phyloP scores from a whole-genome alignment of 2,797 vertebrate species.

The Rhyacichthys aspro region DNA sequence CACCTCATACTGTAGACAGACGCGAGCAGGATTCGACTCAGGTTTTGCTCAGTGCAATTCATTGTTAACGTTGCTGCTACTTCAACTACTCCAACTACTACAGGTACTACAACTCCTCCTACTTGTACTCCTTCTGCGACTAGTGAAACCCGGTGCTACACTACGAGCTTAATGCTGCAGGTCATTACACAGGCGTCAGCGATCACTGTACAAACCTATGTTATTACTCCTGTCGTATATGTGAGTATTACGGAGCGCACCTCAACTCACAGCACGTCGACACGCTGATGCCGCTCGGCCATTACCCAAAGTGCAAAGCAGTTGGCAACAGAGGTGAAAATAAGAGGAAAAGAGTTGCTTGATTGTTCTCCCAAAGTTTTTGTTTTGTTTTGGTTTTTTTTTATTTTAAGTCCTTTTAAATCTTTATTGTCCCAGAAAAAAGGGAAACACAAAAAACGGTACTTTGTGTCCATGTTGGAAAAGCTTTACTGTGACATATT shows the following conservation, averaged over 20 bases:
- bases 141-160: conserved; percentile 72
- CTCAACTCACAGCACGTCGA: conserved; percentile 72
- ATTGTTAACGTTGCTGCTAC: conserved; percentile 74
- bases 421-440: conserved; percentile 45
- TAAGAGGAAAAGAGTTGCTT: conserved; percentile 47
- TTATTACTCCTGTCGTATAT: conserved; percentile 30
- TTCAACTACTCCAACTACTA: conserved; percentile 58
- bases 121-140: conserved; percentile 51
- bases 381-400: too few species aligned
- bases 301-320: conserved; percentile 63
- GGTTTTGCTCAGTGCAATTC: conserved; percentile 75
- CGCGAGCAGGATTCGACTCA: conserved; percentile 73
- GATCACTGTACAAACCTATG: conserved; percentile 50
- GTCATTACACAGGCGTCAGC: conserved; percentile 62
- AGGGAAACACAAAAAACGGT: conserved; percentile 58
- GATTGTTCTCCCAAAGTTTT: conserved; percentile 29
- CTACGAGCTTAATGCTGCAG: conserved; percentile 67
- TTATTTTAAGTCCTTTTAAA: conserved; percentile 30
- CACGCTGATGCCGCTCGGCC: conserved; percentile 56
- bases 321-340: conserved; percentile 48
- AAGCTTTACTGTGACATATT: conserved; percentile 70
- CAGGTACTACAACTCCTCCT: conserved; percentile 50
- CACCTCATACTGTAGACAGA: conserved; percentile 49
- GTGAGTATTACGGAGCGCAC: conserved; percentile 28
- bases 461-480: conserved; percentile 57